Evolutionary conservation across 37 sponge, comb jelly and placozoan genomes (phyloP).

Genomic region (Chondrilla cf. caribensis): DNA sequence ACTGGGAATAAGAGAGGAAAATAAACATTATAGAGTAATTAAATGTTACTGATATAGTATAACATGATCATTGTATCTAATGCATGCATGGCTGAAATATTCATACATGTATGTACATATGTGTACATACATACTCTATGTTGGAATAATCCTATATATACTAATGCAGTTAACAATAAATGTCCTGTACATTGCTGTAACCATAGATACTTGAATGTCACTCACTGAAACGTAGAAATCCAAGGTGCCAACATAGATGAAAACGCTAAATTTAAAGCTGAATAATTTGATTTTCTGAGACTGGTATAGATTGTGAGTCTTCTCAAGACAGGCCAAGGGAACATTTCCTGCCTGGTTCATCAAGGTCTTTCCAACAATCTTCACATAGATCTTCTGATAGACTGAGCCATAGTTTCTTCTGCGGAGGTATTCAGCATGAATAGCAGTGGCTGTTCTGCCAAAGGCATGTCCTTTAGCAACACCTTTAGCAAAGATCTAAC

Average conservation of each 20-base stretch:
- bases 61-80: too few species aligned
- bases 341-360: constrained; percentile 6
- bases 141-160: not conserved
- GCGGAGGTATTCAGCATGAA: constrained; percentile 20
- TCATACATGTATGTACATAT: not conserved
- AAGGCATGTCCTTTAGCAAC: constrained; percentile 48
- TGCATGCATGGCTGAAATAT: too few species aligned
- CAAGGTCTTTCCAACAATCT: constrained; percentile 42
- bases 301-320: constrained; percentile 10
- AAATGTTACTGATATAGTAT: too few species aligned
- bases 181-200: too few species aligned
- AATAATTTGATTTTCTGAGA: not conserved
- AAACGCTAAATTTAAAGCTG: constrained; percentile 2
- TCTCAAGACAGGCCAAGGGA: constrained; percentile 14
- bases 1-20: not conserved
- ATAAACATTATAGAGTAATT: too few species aligned
- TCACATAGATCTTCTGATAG: constrained; percentile 33
- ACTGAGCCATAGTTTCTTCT: not conserved
- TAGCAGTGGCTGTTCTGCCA: constrained; percentile 31
- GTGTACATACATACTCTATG: not conserved
- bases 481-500: constrained; percentile 35
- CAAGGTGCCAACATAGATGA: constrained; percentile 26
- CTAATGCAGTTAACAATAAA: too few species aligned
- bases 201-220: too few species aligned
- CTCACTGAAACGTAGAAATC: constrained; percentile 16